Evolutionary conservation across 2,888 invertebrate species (phyloP).

Genomic region (Thumatha senex): DNA sequence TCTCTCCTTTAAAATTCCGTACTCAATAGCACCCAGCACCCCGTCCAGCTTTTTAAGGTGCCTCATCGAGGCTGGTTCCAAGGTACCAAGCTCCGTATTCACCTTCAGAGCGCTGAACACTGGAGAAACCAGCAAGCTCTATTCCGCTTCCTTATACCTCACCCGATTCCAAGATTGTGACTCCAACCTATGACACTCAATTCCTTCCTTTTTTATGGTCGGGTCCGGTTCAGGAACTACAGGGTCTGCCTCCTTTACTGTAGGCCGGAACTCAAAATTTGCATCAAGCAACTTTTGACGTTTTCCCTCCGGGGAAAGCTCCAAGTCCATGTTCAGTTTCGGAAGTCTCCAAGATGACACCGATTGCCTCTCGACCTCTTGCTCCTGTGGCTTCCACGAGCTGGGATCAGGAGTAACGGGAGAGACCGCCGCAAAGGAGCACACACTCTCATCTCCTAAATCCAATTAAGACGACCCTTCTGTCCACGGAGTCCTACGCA

Average conservation of each 20-base stretch:
- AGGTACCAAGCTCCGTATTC: constrained; percentile 15
- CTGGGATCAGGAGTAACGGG: too few relatives aligned
- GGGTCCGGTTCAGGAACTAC: constrained; percentile 13
- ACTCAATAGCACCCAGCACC: constrained; percentile 17
- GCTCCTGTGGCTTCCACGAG: background rate
- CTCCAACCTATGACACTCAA: constrained; percentile 21
- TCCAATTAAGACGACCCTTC: background rate
- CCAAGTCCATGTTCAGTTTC: background rate
- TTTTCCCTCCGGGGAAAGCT: background rate
- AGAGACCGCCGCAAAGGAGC: too few relatives aligned
- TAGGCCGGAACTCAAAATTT: constrained; percentile 9
- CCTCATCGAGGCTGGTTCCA: constrained; percentile 4
- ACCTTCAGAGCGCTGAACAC: constrained; percentile 17
- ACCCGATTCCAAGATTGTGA: constrained; percentile 17
- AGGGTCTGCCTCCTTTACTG: constrained; percentile 16
- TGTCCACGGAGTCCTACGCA: background rate
- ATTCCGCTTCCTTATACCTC: constrained; percentile 21
- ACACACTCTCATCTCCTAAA: background rate
- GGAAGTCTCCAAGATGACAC: background rate
- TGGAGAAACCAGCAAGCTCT: constrained; percentile 20
- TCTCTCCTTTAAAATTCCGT: constrained; percentile 15
- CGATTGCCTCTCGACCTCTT: constrained; percentile 1
- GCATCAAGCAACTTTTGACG: too few relatives aligned
- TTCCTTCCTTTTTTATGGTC: constrained; percentile 17
- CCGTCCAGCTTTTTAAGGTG: constrained; percentile 15